Percentiles rank a stretch among this genome's conserved stretches.
Conservation (phyloP, 1,140 invertebrate genomes). For the Ips nitidus region DNA sequence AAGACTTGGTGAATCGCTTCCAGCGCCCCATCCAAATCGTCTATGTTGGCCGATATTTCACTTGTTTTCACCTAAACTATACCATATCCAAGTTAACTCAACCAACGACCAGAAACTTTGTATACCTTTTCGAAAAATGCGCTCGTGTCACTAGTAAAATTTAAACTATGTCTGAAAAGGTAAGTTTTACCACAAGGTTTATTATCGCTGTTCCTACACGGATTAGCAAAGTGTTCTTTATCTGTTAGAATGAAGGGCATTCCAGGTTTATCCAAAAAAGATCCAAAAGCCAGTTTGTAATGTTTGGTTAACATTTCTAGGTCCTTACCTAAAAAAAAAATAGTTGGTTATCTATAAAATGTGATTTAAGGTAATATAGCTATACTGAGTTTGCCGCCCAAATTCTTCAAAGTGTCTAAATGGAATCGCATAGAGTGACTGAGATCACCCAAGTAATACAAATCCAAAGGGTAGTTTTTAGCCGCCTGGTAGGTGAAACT, state of each 20-base stretch:
- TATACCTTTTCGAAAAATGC: conserved; percentile 43
- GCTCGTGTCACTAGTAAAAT: conserved; percentile 44
- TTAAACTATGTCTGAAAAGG: conserved; percentile 46
- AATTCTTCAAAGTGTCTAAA: conserved; percentile 72
- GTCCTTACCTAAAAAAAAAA: conserved; percentile 19
- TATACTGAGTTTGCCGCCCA: conserved; percentile 66
- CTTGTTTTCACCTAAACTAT: conserved; percentile 38
- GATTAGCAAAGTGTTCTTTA: conserved; percentile 39
- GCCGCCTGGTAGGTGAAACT: conserved; percentile 54
- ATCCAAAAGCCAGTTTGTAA: conserved; percentile 75
- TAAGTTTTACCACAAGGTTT: conserved; percentile 36
- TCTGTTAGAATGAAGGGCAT: conserved; percentile 61
- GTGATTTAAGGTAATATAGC: too few relatives aligned
- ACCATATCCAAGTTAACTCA: neutral
- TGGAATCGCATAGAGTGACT: conserved; percentile 89
- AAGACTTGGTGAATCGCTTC: conserved; percentile 64
- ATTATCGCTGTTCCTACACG: conserved; percentile 38
- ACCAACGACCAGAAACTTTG: neutral
- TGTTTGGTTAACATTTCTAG: conserved; percentile 67
- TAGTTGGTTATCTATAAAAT: neutral
- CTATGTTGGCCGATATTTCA: conserved; percentile 59
- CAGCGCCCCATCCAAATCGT: conserved; percentile 63
- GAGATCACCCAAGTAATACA: conserved; percentile 91
- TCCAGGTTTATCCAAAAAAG: conserved; percentile 48
- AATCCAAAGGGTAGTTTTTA: conserved; percentile 86